Percentiles rank a stretch among this genome's conserved stretches.
Evolutionary conservation across 30 jellyfish, hydroid and myxozoan genomes (phyloP).

Genomic region (Rhopilema esculentum): DNA sequence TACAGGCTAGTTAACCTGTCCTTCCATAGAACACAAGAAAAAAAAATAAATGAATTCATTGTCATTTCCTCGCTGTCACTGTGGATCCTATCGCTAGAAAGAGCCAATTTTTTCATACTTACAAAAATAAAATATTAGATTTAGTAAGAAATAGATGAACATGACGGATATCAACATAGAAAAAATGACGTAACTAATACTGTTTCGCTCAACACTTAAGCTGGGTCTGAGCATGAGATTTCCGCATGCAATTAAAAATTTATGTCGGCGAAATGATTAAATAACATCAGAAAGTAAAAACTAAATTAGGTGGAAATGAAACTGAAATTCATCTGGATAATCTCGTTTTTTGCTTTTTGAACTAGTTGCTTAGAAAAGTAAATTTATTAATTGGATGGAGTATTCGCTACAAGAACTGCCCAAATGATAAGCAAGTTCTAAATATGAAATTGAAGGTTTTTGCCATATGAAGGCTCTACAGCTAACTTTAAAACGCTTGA

Average conservation of each 20-base stretch:
- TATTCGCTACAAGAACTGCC: background rate
- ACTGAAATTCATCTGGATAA: background rate
- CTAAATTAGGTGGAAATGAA: background rate
- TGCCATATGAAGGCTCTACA: background rate
- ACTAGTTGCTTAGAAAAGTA: background rate
- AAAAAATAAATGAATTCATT: too few relatives aligned
- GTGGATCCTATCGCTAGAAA: too few relatives aligned
- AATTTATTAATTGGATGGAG: background rate
- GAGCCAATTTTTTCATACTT: too few relatives aligned
- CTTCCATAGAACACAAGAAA: too few relatives aligned
- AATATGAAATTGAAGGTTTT: background rate
- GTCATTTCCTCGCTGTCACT: too few relatives aligned
- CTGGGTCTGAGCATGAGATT: background rate
- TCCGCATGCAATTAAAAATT: background rate
- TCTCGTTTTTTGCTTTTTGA: background rate
- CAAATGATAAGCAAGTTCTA: background rate
- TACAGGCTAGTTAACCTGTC: too few relatives aligned
- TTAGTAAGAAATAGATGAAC: too few relatives aligned
- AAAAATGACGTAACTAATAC: too few relatives aligned
- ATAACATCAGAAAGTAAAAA: background rate
- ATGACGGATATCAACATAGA: too few relatives aligned
- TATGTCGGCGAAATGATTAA: background rate
- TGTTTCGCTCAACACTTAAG: background rate
- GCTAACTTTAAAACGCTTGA: background rate
- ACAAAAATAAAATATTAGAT: too few relatives aligned